phyloP scores from a whole-genome alignment of 2,797 vertebrate genomes.

The Arvicola amphibius region DNA sequence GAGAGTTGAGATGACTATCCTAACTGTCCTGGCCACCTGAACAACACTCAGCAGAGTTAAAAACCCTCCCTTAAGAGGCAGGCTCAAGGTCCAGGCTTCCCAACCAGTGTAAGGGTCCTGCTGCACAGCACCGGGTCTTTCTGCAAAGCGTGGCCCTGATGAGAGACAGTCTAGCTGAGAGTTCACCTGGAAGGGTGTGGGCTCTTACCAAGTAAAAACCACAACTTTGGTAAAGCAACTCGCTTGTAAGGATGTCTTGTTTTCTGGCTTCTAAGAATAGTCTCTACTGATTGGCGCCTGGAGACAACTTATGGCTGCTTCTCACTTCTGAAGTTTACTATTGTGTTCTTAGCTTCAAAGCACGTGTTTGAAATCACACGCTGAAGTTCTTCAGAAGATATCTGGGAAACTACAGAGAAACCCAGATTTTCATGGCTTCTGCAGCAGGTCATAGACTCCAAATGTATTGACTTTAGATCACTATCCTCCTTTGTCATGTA shows the following conservation, averaged over 20 bases:
- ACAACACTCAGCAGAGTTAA: not conserved
- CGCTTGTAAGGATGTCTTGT: not conserved
- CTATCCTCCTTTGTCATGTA: not conserved
- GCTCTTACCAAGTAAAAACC: not conserved
- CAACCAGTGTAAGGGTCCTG: not conserved
- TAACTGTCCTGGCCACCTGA: not conserved
- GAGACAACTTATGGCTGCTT: conserved; percentile 47
- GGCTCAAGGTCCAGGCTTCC: not conserved
- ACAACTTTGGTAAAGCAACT: conserved; percentile 6
- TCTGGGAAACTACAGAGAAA: not conserved
- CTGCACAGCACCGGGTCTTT: not conserved
- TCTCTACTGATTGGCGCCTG: not conserved
- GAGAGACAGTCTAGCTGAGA: not conserved
- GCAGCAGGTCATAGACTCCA: not conserved
- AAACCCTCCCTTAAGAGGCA: not conserved
- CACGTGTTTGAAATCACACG: not conserved
- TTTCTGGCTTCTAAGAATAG: conserved; percentile 50
- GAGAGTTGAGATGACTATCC: conserved; percentile 27
- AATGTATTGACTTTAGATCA: not conserved
- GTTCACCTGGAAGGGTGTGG: not conserved
- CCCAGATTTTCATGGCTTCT: not conserved
- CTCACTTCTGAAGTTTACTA: not conserved
- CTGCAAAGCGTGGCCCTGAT: not conserved
- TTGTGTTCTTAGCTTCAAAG: conserved; percentile 16
- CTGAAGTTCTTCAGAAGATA: not conserved